Percentiles rank a stretch among this genome's conserved stretches.
phyloP scores from a whole-genome alignment of 2,113 vertebrate species.

The Pogonocichla stellata region DNA sequence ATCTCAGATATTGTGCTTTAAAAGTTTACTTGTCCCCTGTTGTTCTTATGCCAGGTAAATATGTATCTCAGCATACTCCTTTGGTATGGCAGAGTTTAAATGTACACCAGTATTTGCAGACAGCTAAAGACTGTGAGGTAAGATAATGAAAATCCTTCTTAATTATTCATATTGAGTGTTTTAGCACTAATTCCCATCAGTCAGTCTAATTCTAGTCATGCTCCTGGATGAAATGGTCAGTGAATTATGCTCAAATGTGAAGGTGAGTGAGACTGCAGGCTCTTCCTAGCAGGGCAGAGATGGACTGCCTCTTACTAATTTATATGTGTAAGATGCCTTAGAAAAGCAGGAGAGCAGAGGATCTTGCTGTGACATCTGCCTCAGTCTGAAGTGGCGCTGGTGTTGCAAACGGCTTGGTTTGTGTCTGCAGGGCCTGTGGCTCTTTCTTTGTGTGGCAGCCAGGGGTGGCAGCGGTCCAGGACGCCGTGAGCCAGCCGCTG shows the following conservation, averaged over 20 bases:
- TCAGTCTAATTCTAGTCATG: neutral
- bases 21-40: neutral
- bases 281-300: neutral
- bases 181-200: neutral
- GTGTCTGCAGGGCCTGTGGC: neutral
- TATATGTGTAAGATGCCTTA: neutral
- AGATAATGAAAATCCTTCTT: neutral
- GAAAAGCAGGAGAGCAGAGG: neutral
- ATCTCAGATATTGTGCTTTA: neutral
- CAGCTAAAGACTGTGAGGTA: neutral
- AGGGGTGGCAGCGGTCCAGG: neutral
- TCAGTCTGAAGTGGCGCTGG: neutral
- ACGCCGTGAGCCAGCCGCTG: accelerated
- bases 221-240: accelerated
- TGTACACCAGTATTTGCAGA: neutral
- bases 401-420: neutral
- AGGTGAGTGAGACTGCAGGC: too few species aligned
- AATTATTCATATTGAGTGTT: accelerated
- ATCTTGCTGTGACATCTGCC: neutral
- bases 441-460: neutral
- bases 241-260: neutral
- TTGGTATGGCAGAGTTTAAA: neutral
- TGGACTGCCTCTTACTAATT: neutral
- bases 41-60: accelerated
- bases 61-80: neutral